Percentiles rank a stretch among this genome's conserved stretches.
Evolutionary conservation across 2,888 invertebrate genomes (phyloP).

Genomic region (Dermolepida albohirtum): DNA sequence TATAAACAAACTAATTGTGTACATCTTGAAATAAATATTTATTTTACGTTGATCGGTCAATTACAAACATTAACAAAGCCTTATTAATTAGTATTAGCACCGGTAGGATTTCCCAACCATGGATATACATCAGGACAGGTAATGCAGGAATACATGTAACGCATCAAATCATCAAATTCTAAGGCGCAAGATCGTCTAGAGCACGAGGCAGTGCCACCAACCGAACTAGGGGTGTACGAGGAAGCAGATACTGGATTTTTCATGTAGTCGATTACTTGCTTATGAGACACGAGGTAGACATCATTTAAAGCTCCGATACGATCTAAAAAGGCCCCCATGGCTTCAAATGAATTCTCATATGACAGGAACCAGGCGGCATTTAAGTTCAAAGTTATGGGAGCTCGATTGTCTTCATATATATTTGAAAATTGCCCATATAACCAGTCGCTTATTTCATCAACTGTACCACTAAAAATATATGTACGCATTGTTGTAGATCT

Average conservation of each 20-base stretch:
- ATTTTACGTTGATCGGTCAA: too few species aligned
- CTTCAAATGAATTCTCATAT: constrained; percentile 53
- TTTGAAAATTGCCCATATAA: constrained; percentile 64
- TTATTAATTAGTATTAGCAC: too few species aligned
- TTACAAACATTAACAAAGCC: too few species aligned
- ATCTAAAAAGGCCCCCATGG: constrained; percentile 60
- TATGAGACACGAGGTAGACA: constrained; percentile 64
- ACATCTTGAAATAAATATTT: too few species aligned
- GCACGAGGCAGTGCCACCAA: constrained; percentile 48
- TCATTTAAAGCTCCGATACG: constrained; percentile 55
- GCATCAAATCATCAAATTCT: constrained; percentile 44
- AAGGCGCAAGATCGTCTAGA: constrained; percentile 53
- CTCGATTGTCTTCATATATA: constrained; percentile 61
- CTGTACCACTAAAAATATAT: neutral
- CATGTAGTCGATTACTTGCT: constrained; percentile 63
- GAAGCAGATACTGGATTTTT: constrained; percentile 60
- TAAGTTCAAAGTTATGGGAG: constrained; percentile 66
- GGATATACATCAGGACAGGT: too few species aligned
- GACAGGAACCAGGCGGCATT: constrained; percentile 66
- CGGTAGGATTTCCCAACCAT: too few species aligned
- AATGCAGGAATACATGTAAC: constrained; percentile 62
- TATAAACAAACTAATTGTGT: too few species aligned
- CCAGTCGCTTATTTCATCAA: constrained; percentile 60
- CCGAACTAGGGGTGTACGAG: constrained; percentile 46
- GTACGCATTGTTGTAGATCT: too few species aligned